Base-by-base conservation (phyloP, 2,888 invertebrate genomes). In the Lasiommata megera region DNA sequence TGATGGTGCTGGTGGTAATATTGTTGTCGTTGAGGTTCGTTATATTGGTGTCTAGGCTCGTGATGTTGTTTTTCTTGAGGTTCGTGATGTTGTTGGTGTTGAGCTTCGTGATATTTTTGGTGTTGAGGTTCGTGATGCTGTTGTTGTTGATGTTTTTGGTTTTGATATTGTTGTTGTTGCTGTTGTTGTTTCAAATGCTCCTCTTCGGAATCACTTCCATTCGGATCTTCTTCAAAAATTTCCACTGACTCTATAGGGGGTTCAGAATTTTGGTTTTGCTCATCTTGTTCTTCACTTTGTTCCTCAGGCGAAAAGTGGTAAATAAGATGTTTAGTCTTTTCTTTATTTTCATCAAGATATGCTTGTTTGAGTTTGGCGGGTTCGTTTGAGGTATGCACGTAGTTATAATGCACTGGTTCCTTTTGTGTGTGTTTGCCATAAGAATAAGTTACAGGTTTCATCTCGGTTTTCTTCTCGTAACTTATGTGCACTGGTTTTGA, bases 381-480 rank as follows among this genome's bases (percentile, higher is more conserved):
- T 40, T 73, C 67, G 12, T 76, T 74, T 14, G 76, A 74, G 47
- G 54, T 70, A 43, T 73, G 73, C 18, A 69, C 67, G 31, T 67
- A 67, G 60, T 65, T 73, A 43, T 65, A 65, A 44, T 60, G 60
- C 11, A 84, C 75, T 12, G 88, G 88, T 18, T 82, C 76, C 37
- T 65, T 69, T 34, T 65, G 62, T 29, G 73, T 67, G 52, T 81
- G 74, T 40, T 80, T 75, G 64, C 80, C 78, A 63, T 87, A 88
- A 56, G 77, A 80, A 53, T 88, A 89, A 50, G 69, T 73, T 3
- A 85, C 76, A 14, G 88, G 88, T n/a, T 84, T 76, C 12, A 65
- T 66, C 18, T 69, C 56, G 14, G 71, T 68, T 58, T 84, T 75
- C 46, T 79, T 76, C 62, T 81, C 79, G 65, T 88, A 88, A 56